phyloP scores from a whole-genome alignment of 2,113 vertebrate species.

The Callipepla squamata region DNA sequence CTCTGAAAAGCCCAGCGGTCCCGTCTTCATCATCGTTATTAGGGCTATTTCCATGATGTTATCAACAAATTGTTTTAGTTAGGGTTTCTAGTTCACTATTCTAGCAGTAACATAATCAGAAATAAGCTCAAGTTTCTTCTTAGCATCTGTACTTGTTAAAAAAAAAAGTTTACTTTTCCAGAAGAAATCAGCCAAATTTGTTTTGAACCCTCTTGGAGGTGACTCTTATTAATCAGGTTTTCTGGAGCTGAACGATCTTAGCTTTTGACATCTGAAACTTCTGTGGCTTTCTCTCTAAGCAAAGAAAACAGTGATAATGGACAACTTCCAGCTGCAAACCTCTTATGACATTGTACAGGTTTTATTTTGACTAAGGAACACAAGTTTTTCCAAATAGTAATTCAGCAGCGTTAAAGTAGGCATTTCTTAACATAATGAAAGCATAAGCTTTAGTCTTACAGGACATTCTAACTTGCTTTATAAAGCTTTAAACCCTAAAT shows the following conservation, averaged over 20 bases:
- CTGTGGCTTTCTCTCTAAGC: slow-evolving; percentile 71
- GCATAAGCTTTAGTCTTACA: slow-evolving; percentile 39
- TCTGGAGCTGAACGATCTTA: slow-evolving; percentile 53
- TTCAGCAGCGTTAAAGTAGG: background rate
- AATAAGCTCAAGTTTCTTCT: background rate
- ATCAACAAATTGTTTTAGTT: background rate
- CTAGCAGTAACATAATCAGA: background rate
- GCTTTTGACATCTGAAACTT: slow-evolving; percentile 67
- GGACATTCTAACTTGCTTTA: background rate
- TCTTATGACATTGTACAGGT: slow-evolving; percentile 46
- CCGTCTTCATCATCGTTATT: background rate
- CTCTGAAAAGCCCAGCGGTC: background rate
- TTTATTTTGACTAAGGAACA: slow-evolving; percentile 72
- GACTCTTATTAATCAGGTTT: slow-evolving; percentile 48
- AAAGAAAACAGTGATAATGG: slow-evolving; percentile 76
- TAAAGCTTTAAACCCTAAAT: slow-evolving; percentile 40
- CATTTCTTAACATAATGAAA: slow-evolving; percentile 2
- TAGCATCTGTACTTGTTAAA: background rate
- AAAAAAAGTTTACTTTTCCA: background rate
- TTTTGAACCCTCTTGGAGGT: background rate
- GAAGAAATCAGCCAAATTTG: slow-evolving; percentile 29
- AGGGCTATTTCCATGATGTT: background rate
- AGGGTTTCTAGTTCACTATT: background rate
- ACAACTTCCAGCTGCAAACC: slow-evolving; percentile 74
- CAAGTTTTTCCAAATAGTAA: slow-evolving; percentile 41